Evolutionary conservation across 2,888 invertebrate genomes (phyloP).

Genomic region (Athripsodes cinereus): DNA sequence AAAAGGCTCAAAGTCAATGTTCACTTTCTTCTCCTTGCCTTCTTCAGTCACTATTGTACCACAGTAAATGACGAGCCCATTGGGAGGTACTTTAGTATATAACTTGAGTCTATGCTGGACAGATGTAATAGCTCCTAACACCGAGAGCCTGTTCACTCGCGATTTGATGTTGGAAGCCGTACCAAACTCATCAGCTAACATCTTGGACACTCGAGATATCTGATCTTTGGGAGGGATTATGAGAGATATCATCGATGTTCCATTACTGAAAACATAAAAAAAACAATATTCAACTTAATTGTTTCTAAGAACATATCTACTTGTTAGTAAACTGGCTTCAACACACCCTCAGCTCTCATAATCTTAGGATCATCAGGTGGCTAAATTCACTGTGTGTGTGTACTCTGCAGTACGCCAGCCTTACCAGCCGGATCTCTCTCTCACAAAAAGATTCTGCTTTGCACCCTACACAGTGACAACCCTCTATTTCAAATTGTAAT

Average conservation of each 20-base stretch:
- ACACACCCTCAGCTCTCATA: too few relatives aligned
- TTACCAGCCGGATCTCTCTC: too few relatives aligned
- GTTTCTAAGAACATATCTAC: too few relatives aligned
- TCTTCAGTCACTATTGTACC: constrained; percentile 99
- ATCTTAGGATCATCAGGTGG: too few relatives aligned
- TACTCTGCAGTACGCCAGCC: too few relatives aligned
- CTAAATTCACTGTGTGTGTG: too few relatives aligned
- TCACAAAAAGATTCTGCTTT: too few relatives aligned
- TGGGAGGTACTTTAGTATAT: constrained; percentile 99
- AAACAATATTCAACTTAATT: too few relatives aligned
- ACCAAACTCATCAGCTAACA: constrained; percentile 99
- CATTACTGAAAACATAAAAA: too few relatives aligned
- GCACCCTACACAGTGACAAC: too few relatives aligned
- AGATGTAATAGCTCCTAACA: constrained; percentile 98
- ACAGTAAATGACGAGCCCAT: constrained; percentile 99
- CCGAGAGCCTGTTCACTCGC: constrained; percentile 96
- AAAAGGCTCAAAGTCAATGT: constrained; percentile 99
- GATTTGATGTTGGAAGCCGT: constrained; percentile 99
- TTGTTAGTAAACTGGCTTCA: too few relatives aligned
- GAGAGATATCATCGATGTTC: constrained; percentile 99
- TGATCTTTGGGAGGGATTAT: constrained; percentile 99
- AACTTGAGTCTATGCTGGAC: constrained; percentile 98
- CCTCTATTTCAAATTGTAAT: too few relatives aligned
- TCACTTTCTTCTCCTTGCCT: constrained; percentile 99
- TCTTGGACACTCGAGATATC: constrained; percentile 98